Evolutionary conservation across 2,113 vertebrate species (phyloP).

Genomic region (Cephalophus harveyi): DNA sequence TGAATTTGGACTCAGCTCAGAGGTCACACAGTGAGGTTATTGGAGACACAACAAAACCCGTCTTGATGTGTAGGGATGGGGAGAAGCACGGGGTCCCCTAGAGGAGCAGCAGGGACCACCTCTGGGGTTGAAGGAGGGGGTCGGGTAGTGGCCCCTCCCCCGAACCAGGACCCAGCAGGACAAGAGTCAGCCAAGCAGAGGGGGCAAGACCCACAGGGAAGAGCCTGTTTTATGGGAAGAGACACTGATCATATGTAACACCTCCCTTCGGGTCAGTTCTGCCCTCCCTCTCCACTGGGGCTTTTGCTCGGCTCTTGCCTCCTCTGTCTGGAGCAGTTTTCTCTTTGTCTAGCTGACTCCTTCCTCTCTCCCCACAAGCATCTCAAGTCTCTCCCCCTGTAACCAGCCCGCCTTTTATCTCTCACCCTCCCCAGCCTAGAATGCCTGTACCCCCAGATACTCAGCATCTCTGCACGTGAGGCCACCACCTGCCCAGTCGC

Average conservation of each 20-base stretch:
- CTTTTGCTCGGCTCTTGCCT: background rate
- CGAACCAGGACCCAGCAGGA: background rate
- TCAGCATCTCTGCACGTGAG: rapidly evolving
- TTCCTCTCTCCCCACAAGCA: background rate
- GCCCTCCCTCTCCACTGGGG: rapidly evolving
- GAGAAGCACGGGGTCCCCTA: rapidly evolving
- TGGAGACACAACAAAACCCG: background rate
- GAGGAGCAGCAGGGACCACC: background rate
- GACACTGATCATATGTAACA: background rate
- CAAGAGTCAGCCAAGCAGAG: no score
- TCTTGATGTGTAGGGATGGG: background rate
- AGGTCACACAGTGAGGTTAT: background rate
- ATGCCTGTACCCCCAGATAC: rapidly evolving
- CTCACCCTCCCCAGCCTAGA: background rate
- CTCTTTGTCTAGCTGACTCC: background rate
- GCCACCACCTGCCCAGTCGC: rapidly evolving
- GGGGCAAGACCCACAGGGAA: background rate
- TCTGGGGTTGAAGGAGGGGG: background rate
- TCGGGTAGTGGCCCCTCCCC: background rate
- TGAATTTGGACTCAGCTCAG: background rate
- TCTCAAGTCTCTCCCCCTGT: background rate
- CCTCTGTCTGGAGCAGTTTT: background rate
- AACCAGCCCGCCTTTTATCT: background rate
- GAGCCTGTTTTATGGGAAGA: background rate
- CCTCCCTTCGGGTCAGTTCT: background rate